phyloP scores from a whole-genome alignment of 2,797 vertebrate genomes.

The Hydrocynus forskahlii region DNA sequence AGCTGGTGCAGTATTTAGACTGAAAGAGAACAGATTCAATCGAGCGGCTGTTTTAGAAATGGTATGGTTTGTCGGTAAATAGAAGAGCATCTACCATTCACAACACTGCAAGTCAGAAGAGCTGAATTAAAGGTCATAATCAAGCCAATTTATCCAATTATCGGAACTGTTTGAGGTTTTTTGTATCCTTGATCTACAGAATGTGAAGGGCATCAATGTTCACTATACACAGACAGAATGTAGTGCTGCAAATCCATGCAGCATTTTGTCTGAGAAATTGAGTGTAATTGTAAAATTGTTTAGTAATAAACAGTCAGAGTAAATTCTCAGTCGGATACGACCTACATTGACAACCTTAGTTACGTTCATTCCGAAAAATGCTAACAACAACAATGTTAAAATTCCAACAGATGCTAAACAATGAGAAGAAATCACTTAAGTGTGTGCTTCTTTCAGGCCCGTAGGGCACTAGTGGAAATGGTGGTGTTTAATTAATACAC shows the following conservation, averaged over 20 bases:
- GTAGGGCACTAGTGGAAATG: constrained; percentile 10
- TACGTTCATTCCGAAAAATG: constrained; percentile 23
- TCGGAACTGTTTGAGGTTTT: not conserved
- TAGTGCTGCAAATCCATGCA: not conserved
- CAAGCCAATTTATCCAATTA: too few species aligned
- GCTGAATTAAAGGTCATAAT: not conserved
- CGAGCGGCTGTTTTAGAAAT: constrained; percentile 4
- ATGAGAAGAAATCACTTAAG: constrained; percentile 50
- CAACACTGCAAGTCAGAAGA: not conserved
- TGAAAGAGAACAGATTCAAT: constrained; percentile 49
- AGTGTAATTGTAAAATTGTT: not conserved
- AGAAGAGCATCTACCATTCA: not conserved
- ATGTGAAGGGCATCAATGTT: not conserved
- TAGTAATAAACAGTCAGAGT: not conserved
- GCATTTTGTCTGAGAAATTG: not conserved
- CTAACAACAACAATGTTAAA: constrained; percentile 38
- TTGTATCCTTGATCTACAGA: not conserved
- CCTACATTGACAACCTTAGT: not conserved
- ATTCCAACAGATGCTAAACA: constrained; percentile 33
- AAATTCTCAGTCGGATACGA: not conserved
- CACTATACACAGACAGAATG: not conserved
- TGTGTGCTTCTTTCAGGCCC: constrained; percentile 38
- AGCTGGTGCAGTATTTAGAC: constrained; percentile 40
- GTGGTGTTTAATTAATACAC: constrained; percentile 44
- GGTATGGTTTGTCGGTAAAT: constrained; percentile 9